These are phyloP conservation scores for Steatornis caripensis DNA, from an alignment of 2,113 vertebrate genomes.

Conservation along the genomic window DNA sequence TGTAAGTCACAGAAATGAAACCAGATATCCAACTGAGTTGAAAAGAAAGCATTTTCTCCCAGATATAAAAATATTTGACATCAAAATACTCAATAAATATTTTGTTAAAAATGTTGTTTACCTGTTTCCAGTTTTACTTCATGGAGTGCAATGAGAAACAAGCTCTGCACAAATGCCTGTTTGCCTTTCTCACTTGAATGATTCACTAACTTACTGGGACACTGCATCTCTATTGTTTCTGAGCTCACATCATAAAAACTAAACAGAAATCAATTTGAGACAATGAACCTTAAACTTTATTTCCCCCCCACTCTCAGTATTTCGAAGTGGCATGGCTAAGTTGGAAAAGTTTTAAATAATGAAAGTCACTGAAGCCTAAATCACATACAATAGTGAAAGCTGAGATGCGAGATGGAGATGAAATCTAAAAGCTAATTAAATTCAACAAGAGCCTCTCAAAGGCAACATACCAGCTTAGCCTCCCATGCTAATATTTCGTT, in stretches of 20 bases:
- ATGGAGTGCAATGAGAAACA: constrained; percentile 35
- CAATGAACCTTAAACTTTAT: constrained; percentile 35
- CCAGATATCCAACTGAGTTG: background rate
- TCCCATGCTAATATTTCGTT: constrained; percentile 69
- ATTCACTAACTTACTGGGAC: constrained; percentile 12
- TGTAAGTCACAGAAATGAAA: background rate
- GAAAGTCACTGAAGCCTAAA: constrained; percentile 69
- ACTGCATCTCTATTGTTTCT: constrained; percentile 22
- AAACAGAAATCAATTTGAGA: constrained; percentile 58
- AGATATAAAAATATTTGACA: background rate
- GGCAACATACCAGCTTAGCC: constrained; percentile 66
- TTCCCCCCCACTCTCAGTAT: background rate
- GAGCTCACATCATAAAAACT: constrained; percentile 43
- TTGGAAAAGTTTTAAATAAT: constrained; percentile 66
- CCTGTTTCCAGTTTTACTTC: constrained; percentile 50
- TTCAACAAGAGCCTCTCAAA: constrained; percentile 68
- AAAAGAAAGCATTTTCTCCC: constrained; percentile 6
- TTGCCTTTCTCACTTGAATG: constrained; percentile 48
- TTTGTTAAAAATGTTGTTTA: constrained; percentile 15
- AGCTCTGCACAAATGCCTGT: constrained; percentile 14
- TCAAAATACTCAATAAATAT: background rate
- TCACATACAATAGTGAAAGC: constrained; percentile 64
- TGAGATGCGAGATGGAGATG: constrained; percentile 58
- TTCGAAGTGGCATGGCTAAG: constrained; percentile 7
- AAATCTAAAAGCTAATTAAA: constrained; percentile 79